Conservation (phyloP, 1,140 invertebrate species). For the Paraescarpia echinospica region DNA sequence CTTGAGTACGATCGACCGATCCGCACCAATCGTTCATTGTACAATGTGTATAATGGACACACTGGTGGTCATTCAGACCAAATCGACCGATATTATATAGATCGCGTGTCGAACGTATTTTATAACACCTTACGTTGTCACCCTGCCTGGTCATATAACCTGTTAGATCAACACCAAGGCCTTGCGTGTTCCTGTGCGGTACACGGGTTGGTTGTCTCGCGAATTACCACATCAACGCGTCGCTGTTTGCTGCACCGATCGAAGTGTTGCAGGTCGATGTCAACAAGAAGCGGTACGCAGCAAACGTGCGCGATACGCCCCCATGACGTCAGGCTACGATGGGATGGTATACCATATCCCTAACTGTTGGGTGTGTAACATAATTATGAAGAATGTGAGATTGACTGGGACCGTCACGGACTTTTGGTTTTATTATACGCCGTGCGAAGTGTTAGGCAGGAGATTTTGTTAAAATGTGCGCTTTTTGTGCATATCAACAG, state of each 20-base stretch:
- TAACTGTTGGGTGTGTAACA: no score
- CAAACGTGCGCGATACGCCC: background rate
- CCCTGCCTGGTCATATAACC: background rate
- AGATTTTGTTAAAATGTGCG: no score
- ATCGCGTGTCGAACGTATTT: background rate
- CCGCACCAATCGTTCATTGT: background rate
- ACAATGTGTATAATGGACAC: background rate
- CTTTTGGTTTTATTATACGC: no score
- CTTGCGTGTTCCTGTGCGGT: background rate
- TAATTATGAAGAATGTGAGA: no score
- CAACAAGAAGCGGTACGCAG: background rate
- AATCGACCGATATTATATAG: background rate
- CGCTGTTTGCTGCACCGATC: background rate
- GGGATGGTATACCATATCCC: background rate
- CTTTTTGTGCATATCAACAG: no score
- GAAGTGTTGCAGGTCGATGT: background rate
- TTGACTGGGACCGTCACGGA: no score
- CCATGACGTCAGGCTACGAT: background rate
- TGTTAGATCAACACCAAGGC: background rate
- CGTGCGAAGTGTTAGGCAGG: no score
- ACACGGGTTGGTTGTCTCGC: background rate
- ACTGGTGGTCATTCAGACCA: background rate
- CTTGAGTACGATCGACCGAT: background rate
- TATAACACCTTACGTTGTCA: background rate
- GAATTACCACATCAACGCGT: background rate